Evolutionary conservation across 2,888 invertebrate genomes (phyloP), one percentile per base, ranked within the genome.

Genomic region (Brenthis daphne): DNA sequence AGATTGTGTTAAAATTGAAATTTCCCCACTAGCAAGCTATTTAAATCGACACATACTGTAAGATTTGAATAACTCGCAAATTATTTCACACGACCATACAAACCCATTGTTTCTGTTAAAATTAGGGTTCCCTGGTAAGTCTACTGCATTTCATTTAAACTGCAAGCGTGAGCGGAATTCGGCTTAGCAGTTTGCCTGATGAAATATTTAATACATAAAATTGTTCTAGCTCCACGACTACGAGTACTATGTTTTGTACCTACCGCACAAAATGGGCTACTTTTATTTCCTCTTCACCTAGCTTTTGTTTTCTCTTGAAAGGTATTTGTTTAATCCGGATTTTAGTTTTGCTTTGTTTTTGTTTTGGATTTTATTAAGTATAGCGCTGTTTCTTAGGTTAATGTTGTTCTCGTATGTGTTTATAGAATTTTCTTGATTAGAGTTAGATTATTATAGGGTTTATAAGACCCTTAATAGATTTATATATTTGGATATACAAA

Each of bases 51-150:
- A 60, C 60, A 33, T 60, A 50, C 50, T 60, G 8, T 60, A 60
- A 60, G 29, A 67, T 71, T 69, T 69, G 69, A 71, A 71, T 71
- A 71, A 67, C 65, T 60, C 57, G 71, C 68, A 64, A 71, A 71
- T 69, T 67, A 67, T 73, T 70, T 64, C 51, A 70, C 70, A 71
- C 73, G 72, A 64, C 72, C 71, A 67, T 73, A 65, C 70, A 66
- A 68, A 57, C 57, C 71, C 76, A 75, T 75, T 75, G 75, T 77
- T 76, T 76, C 68, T 68, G 24, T 20, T 54, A 54, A 67, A 65
- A 64, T 66, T 47, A 72, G 68, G 61, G 68, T 60, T 57, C 53
- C 63, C 54, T 73, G 56, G 68, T 63, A 72, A 67, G 71, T 69
- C 69, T 47, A 68, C 55, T 67, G 70, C 68, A 64, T 70, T 70